Evolutionary conservation across 2,888 invertebrate species (phyloP).

Genomic region (Mystacides longicornis): DNA sequence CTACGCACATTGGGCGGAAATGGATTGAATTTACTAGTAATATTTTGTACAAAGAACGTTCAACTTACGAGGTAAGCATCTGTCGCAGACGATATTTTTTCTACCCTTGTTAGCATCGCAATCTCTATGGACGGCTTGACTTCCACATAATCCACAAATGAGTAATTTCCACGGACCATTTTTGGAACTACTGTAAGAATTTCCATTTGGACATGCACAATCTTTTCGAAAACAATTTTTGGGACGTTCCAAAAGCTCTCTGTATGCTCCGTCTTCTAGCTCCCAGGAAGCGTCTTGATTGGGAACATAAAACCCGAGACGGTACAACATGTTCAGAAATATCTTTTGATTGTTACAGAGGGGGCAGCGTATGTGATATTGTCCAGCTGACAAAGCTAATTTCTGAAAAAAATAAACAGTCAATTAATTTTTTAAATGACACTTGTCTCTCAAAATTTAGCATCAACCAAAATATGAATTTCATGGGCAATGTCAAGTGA

Average conservation of each 20-base stretch:
- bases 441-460: too few relatives aligned
- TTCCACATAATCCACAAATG: constrained; percentile 16
- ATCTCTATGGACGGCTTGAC: constrained; percentile 14
- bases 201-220: constrained; percentile 56
- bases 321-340: constrained; percentile 55
- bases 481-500: too few relatives aligned
- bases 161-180: constrained; percentile 22
- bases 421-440: not conserved
- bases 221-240: constrained; percentile 49
- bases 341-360: constrained; percentile 64
- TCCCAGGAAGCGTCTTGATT: constrained; percentile 84
- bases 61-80: not conserved
- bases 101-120: constrained; percentile 2
- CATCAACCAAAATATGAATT: too few relatives aligned
- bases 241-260: constrained; percentile 59
- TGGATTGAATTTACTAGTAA: too few relatives aligned
- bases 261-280: constrained; percentile 60
- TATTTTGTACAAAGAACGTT: too few relatives aligned
- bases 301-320: constrained; percentile 70
- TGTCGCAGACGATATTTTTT: not conserved
- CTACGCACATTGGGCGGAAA: too few relatives aligned
- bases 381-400: constrained; percentile 65
- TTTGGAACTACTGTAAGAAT: constrained; percentile 39
- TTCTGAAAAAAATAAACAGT: constrained; percentile 40
- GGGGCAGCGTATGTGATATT: constrained; percentile 77